Conservation (phyloP, 2,888 invertebrate species). For the Eupithecia dodoneata region DNA sequence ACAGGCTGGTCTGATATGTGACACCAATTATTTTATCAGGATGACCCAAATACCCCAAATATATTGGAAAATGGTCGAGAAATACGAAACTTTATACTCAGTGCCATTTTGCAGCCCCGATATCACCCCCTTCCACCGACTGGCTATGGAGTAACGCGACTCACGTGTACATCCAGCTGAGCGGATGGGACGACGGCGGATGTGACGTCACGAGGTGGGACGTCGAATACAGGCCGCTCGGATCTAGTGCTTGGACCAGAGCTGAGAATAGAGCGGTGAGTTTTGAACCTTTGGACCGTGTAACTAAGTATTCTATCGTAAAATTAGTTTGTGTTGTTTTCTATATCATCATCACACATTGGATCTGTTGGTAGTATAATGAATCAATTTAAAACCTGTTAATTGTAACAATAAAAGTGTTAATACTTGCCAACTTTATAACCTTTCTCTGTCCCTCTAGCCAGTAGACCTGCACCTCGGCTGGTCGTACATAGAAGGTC, state of each 20-base stretch:
- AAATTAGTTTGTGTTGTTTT: too few relatives aligned
- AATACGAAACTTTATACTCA: background rate
- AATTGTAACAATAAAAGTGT: too few relatives aligned
- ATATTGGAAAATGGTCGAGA: too few relatives aligned
- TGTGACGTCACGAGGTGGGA: conserved; percentile 93
- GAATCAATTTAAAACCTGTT: background rate
- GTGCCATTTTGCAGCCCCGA: conserved; percentile 74
- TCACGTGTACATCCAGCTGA: conserved; percentile 90
- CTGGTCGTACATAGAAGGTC: conserved; percentile 74
- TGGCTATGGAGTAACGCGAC: conserved; percentile 92
- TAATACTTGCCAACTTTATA: background rate
- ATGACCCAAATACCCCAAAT: conserved; percentile 74
- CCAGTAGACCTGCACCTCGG: conserved; percentile 67
- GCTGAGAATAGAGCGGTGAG: conserved; percentile 78
- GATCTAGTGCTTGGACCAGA: conserved; percentile 75
- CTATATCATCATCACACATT: too few relatives aligned
- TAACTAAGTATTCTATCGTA: too few relatives aligned
- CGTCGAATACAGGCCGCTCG: conserved; percentile 87
- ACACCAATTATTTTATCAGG: conserved; percentile 91
- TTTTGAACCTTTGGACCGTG: background rate
- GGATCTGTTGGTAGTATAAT: too few relatives aligned
- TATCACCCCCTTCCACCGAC: conserved; percentile 89
- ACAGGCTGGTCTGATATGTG: conserved; percentile 90
- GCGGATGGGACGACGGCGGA: conserved; percentile 93
- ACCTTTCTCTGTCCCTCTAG: conserved; percentile 48